Evolutionary conservation across 2,888 invertebrate species (phyloP), one percentile per base, ranked within the genome.

Genomic region (Diplazon laetatorius): DNA sequence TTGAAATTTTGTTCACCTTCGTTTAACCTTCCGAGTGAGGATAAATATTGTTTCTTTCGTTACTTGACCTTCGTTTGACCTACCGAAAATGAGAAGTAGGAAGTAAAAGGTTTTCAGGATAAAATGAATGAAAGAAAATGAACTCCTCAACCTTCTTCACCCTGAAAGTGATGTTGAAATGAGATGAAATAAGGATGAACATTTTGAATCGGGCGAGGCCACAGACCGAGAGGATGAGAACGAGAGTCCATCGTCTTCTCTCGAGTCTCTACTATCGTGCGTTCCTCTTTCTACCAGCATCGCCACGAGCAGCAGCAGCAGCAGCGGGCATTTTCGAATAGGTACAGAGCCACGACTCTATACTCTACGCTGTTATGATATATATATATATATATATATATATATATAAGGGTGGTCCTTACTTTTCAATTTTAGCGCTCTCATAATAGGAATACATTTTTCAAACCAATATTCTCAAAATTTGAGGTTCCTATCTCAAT

Each of bases 81-180:
- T 30, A 30, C 4, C 30, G 30, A 30, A 50, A 78, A 72, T 76
- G 76, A 72, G 70, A 80, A 74, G 76, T 82, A 71, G 78, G 77
- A n/a, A n/a, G n/a, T n/a, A n/a, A n/a, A n/a, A n/a, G n/a, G n/a
- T n/a, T n/a, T n/a, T n/a, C n/a, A n/a, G n/a, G n/a, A n/a, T n/a
- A n/a, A n/a, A n/a, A n/a, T n/a, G n/a, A n/a, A n/a, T n/a, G n/a
- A n/a, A n/a, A n/a, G n/a, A n/a, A n/a, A n/a, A n/a, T n/a, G n/a
- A n/a, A n/a, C n/a, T n/a, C n/a, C n/a, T n/a, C n/a, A n/a, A n/a
- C n/a, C n/a, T n/a, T n/a, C n/a, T n/a, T n/a, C n/a, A n/a, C n/a
- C n/a, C n/a, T n/a, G n/a, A n/a, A n/a, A n/a, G n/a, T n/a, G n/a
- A n/a, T n/a, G n/a, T n/a, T n/a, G n/a, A n/a, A n/a, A n/a, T n/a